Evolutionary conservation across 2,797 vertebrate genomes (phyloP).

Genomic region (Vireo griseus): DNA sequence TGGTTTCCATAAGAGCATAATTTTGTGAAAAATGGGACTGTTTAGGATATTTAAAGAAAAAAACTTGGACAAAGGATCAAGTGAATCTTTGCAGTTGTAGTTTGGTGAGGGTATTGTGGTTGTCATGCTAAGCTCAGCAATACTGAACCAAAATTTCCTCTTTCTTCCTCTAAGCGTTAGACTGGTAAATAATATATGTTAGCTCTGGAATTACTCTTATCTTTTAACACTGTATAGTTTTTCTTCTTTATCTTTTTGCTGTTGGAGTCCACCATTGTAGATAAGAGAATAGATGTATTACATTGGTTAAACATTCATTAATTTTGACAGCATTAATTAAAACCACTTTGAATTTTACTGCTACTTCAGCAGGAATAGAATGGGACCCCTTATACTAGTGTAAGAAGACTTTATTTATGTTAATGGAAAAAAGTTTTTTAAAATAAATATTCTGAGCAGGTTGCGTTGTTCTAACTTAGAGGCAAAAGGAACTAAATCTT

Average conservation of each 20-base stretch:
- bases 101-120: background rate
- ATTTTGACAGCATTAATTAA: background rate
- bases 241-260: conserved; percentile 1
- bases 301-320: background rate
- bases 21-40: background rate
- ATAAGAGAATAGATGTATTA: background rate
- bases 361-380: background rate
- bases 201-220: background rate
- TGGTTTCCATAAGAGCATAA: background rate
- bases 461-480: background rate
- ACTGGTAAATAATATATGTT: background rate
- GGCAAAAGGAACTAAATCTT: background rate
- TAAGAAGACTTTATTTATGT: background rate
- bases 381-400: background rate
- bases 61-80: background rate
- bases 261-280: background rate
- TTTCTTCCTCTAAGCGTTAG: background rate
- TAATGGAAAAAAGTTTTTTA: background rate
- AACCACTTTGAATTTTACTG: background rate
- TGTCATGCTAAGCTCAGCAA: background rate
- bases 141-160: background rate
- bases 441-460: background rate
- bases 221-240: background rate
- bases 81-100: background rate
- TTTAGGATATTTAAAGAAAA: background rate